Evolutionary conservation across 92 coral and sea anemone species (phyloP).

Genomic region (Zoanthus sansibaricus): DNA sequence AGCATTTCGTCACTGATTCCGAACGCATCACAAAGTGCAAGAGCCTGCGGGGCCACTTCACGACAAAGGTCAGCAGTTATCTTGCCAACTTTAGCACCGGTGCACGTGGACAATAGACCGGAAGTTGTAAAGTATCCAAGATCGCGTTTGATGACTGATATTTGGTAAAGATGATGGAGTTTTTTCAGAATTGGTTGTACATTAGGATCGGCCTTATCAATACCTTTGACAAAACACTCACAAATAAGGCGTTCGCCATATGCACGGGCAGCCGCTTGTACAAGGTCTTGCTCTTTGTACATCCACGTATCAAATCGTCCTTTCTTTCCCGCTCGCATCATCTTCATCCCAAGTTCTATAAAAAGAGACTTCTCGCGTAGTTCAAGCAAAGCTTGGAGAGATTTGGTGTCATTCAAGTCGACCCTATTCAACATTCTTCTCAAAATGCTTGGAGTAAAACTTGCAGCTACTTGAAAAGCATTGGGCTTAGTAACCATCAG

Average conservation of each 20-base stretch:
- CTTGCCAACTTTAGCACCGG: constrained; percentile 75
- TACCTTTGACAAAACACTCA: constrained; percentile 69
- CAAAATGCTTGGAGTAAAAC: constrained; percentile 60
- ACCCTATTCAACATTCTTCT: constrained; percentile 64
- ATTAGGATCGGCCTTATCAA: constrained; percentile 65
- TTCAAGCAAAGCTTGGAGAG: constrained; percentile 70
- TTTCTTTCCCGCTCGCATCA: constrained; percentile 78
- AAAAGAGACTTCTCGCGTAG: constrained; percentile 75
- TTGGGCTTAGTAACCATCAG: constrained; percentile 75
- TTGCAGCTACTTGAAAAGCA: constrained; percentile 62
- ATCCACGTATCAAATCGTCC: constrained; percentile 86
- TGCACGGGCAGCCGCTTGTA: constrained; percentile 84
- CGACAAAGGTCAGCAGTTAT: constrained; percentile 81
- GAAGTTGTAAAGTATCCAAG: constrained; percentile 78
- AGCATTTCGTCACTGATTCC: constrained; percentile 77
- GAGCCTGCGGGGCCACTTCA: constrained; percentile 81
- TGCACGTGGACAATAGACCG: constrained; percentile 67
- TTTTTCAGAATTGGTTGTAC: constrained; percentile 71
- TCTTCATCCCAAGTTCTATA: constrained; percentile 74
- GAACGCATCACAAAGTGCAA: constrained; percentile 87
- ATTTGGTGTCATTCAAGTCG: constrained; percentile 64
- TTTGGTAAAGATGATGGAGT: constrained; percentile 75
- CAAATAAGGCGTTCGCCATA: constrained; percentile 84
- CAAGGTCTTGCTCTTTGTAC: constrained; percentile 78
- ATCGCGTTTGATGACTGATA: constrained; percentile 67